Evolutionary conservation across 92 coral and sea anemone genomes (phyloP).

Genomic region (Phenganax stokvisi): DNA sequence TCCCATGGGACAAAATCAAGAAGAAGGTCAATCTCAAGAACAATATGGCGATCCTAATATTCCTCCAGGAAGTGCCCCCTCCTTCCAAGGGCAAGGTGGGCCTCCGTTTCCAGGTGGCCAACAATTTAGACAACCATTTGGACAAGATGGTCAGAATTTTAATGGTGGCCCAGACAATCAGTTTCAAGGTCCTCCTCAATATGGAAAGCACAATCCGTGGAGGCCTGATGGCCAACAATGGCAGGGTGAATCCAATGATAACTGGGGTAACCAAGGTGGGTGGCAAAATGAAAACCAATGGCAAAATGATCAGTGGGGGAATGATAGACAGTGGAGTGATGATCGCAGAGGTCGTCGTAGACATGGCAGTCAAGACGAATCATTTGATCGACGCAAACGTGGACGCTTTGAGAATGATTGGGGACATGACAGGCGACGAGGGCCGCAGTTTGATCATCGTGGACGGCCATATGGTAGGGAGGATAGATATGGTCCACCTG

Average conservation of each 20-base stretch:
- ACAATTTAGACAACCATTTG: not conserved
- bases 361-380: not conserved
- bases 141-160: conserved; percentile 22
- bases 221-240: conserved; percentile 48
- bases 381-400: conserved; percentile 7
- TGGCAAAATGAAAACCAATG: conserved; percentile 25
- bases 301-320: conserved; percentile 42
- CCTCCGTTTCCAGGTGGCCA: conserved; percentile 23
- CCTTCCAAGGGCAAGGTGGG: conserved; percentile 33
- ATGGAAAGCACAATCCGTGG: not conserved
- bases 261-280: conserved; percentile 5
- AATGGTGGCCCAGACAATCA: conserved; percentile 51
- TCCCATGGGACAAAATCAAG: conserved; percentile 4
- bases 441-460: conserved; percentile 1
- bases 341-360: conserved; percentile 36
- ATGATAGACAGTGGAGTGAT: conserved; percentile 50
- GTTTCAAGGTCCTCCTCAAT: conserved; percentile 33
- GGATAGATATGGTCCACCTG: too few species aligned
- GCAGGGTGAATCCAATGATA: conserved; percentile 51
- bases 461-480: conserved; percentile 11
- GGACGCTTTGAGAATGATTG: conserved; percentile 19
- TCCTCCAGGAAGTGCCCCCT: conserved; percentile 35
- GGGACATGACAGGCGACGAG: conserved; percentile 16
- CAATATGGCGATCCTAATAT: conserved; percentile 3
- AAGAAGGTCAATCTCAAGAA: not conserved